Evolutionary conservation across 2,888 invertebrate species (phyloP).

Genomic region (Phrixothrix hirtus): DNA sequence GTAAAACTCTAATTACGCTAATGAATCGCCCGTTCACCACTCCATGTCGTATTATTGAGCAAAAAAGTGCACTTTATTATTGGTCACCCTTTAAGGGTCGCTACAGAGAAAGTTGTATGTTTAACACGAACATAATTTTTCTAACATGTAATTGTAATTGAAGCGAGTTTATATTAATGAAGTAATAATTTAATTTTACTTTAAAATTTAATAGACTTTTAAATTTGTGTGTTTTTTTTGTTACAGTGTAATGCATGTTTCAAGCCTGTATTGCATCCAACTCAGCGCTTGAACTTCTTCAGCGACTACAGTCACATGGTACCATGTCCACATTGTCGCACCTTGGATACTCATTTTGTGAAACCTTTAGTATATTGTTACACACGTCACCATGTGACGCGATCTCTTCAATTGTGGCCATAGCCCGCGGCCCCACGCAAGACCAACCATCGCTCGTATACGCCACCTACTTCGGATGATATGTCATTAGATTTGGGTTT

Average conservation of each 20-base stretch:
- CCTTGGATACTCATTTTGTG: conserved; percentile 91
- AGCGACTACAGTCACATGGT: conserved; percentile 93
- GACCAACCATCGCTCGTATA: conserved; percentile 65
- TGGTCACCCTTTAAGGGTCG: too few relatives aligned
- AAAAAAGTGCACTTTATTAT: too few relatives aligned
- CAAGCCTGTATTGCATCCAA: conserved; percentile 84
- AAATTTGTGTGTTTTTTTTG: conserved; percentile 29
- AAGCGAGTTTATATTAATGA: too few relatives aligned
- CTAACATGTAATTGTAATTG: too few relatives aligned
- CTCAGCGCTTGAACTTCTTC: conserved; percentile 86
- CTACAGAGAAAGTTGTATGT: too few relatives aligned
- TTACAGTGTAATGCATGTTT: conserved; percentile 91
- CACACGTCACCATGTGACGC: conserved; percentile 64
- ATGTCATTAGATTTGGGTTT: conserved; percentile 51
- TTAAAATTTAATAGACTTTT: too few relatives aligned
- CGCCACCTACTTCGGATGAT: conserved; percentile 43
- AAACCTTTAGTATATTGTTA: conserved; percentile 86
- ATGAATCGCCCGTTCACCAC: too few relatives aligned
- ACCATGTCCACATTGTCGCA: conserved; percentile 89
- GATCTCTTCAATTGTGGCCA: conserved; percentile 76
- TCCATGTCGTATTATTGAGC: too few relatives aligned
- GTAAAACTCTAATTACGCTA: too few relatives aligned
- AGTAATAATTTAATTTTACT: too few relatives aligned
- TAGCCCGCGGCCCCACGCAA: conserved; percentile 70
- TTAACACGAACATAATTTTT: too few relatives aligned